Conservation (phyloP, 1,140 invertebrate species). For the Acromyrmex echinatior region DNA sequence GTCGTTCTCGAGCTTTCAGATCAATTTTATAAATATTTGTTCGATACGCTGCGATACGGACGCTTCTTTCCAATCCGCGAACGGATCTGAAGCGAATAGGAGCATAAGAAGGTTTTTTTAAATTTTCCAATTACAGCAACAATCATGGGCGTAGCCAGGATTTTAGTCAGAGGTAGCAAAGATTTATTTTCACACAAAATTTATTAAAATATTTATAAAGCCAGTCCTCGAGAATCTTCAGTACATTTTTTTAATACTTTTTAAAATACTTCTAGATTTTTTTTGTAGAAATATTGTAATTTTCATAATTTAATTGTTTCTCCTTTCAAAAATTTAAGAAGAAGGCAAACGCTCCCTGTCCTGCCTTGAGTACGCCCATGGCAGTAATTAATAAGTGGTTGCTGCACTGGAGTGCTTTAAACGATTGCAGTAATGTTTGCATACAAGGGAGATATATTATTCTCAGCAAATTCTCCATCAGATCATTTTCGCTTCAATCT, state of each 20-base stretch:
- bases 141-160: not conserved
- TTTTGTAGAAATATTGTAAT: too few species aligned
- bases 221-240: too few species aligned
- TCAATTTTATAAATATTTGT: conserved; percentile 20
- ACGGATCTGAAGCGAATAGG: not conserved
- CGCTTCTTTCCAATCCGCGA: not conserved
- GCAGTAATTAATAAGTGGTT: too few species aligned
- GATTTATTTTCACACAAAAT: too few species aligned
- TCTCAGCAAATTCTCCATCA: not conserved
- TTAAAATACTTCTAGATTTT: too few species aligned
- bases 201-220: too few species aligned
- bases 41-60: conserved; percentile 50
- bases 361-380: too few species aligned
- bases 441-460: not conserved
- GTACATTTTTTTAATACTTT: too few species aligned
- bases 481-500: not conserved
- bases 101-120: not conserved
- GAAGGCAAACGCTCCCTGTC: too few species aligned
- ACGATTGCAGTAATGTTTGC: not conserved
- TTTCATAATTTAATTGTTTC: too few species aligned
- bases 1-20: conserved; percentile 22
- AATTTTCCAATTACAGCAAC: not conserved
- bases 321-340: too few species aligned
- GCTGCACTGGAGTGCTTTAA: not conserved
- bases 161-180: too few species aligned